Base-by-base conservation (phyloP, 2,888 invertebrate genomes). In the Lissonota sp. region DNA sequence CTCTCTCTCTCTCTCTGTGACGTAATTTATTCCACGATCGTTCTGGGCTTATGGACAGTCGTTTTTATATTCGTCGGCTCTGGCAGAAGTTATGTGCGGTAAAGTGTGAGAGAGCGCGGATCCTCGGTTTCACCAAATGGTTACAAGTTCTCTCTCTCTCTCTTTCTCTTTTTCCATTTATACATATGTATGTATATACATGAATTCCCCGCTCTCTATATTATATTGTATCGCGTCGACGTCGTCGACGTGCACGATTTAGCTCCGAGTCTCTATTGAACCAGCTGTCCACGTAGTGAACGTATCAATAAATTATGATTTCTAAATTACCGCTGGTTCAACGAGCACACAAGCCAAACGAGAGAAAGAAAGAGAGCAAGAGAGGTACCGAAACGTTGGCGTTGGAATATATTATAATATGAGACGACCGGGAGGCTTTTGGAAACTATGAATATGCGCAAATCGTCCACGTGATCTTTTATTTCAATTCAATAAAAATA, bases 11-110 rank as follows among this genome's bases (percentile, higher is more conserved):
- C 55, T 72, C 81, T 84, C 74, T 76, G 84, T 87, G 85, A 86
- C 85, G 85, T 88, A 87, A 88, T 87, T 87, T 89, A 87, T 88
- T 88, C 85, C 78, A 83, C 86, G 85, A 88, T 87, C 84, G 84
- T 85, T 87, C 86, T 86, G 53, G 46, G 69, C 81, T 44, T 58
- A 26, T 37, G 14, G 26, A 42, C 14, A 49, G 53, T 53, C 62
- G 53, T 64, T 26, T 26, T 75, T 66, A 63, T 70, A 63, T 70
- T 58, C 46, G 70, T 42, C 57, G 58, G 67, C 53, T 53, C 53
- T 26, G 26, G 26, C 26, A 49, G 67, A 75, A 42, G 16, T 42
- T 42, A 63, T 8, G 39, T 6, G 49, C 49, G 58, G 42, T 62
- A 74, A 44, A 63, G 69, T 42, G 46, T 16, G 67, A 74, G 79